Evolutionary conservation across 1,140 invertebrate species (phyloP).

Genomic region (Micrasema longulum): DNA sequence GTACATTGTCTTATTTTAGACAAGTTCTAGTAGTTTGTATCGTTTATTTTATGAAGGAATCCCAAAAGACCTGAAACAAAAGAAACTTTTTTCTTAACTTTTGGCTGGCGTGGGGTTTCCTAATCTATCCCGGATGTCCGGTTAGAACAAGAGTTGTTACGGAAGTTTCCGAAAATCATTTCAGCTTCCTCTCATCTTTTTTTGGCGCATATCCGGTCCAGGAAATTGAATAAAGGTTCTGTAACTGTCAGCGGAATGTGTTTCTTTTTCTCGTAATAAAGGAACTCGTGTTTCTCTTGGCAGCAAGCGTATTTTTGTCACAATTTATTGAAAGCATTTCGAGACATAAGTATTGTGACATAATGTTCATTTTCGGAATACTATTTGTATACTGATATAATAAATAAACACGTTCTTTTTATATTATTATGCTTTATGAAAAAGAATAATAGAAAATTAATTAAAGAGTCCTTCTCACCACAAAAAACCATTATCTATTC

Average conservation of each 20-base stretch:
- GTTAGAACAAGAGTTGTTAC: conserved; percentile 40
- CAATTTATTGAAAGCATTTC: not conserved
- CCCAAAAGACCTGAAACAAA: conserved; percentile 15
- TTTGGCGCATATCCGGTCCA: conserved; percentile 25
- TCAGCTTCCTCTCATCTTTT: conserved; percentile 19
- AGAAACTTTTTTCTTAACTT: conserved; percentile 38
- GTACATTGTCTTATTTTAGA: no score
- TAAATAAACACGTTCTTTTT: no score
- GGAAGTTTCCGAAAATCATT: conserved; percentile 37
- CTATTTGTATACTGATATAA: no score
- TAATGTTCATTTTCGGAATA: no score
- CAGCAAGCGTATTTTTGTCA: not conserved
- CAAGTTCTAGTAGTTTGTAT: conserved; percentile 7
- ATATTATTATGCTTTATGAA: no score
- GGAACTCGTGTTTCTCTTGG: not conserved
- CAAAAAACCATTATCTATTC: no score
- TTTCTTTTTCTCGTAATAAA: conserved; percentile 10
- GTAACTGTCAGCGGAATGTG: conserved; percentile 27
- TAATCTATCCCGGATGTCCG: conserved; percentile 37
- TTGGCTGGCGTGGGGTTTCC: conserved; percentile 27
- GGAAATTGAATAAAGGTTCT: conserved; percentile 30
- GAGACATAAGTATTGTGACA: no score
- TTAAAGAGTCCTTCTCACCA: no score
- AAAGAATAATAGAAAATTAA: no score
- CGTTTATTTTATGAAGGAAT: conserved; percentile 47